phyloP scores from a whole-genome alignment of 2,113 vertebrate genomes.

The Sinocyclocheilus maitianheensis region DNA sequence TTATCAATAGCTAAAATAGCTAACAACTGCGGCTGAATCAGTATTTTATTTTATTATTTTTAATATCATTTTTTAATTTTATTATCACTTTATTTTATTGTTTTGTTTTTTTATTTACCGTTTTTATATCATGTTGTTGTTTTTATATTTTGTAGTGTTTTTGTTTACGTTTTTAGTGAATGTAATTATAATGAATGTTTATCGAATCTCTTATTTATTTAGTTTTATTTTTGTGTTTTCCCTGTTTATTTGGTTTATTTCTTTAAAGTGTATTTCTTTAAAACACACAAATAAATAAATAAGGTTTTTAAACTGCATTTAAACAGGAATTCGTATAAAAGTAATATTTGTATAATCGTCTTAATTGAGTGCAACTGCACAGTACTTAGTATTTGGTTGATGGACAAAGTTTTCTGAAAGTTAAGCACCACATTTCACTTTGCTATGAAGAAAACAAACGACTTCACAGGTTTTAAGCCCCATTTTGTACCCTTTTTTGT shows the following conservation, averaged over 20 bases:
- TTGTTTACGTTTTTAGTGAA: neutral
- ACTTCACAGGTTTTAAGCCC: neutral
- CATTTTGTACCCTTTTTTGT: neutral
- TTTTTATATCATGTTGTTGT: no score
- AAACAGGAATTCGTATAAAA: neutral
- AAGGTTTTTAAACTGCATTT: neutral
- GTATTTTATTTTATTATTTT: neutral
- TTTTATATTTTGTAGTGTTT: neutral
- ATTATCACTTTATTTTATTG: neutral
- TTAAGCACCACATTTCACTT: neutral
- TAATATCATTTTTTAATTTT: neutral
- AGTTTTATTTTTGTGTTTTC: neutral
- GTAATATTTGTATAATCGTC: neutral
- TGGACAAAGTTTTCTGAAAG: neutral
- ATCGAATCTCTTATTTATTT: neutral
- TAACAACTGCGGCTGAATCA: neutral
- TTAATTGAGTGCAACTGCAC: neutral
- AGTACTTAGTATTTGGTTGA: neutral
- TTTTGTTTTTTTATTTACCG: no score
- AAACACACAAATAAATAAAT: neutral
- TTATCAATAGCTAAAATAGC: neutral
- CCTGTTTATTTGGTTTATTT: neutral
- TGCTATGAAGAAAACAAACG: neutral
- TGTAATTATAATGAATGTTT: neutral
- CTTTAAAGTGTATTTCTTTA: neutral